Percentiles rank a stretch among this genome's conserved stretches.
Conservation (phyloP, 2,888 invertebrate genomes). For the Acanthopleura granulata region DNA sequence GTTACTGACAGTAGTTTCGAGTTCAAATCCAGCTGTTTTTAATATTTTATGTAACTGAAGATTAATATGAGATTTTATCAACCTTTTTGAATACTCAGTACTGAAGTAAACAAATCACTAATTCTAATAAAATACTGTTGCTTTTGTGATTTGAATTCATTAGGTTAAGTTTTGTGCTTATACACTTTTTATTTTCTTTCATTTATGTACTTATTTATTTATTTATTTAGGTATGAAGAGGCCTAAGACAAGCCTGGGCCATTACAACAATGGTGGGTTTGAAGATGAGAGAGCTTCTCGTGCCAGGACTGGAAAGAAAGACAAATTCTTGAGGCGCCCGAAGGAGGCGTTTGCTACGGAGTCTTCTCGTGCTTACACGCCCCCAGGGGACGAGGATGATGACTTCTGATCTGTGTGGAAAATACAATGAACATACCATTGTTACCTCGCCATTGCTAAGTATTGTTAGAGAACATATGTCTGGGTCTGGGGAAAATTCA, state of each 20-base stretch:
- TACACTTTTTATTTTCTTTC: background rate
- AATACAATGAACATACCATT: background rate
- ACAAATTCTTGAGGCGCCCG: background rate
- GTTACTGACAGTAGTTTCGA: no score
- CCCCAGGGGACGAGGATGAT: background rate
- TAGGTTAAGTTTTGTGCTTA: no score
- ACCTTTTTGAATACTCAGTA: background rate
- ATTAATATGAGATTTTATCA: background rate
- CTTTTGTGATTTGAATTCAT: no score
- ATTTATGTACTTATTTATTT: background rate
- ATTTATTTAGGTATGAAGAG: slow-evolving; percentile 15
- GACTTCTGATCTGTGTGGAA: background rate
- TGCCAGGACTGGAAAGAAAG: slow-evolving; percentile 2
- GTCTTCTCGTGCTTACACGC: background rate
- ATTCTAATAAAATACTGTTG: no score
- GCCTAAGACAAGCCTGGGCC: background rate
- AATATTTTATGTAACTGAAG: no score
- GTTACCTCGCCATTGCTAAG: no score
- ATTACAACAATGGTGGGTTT: slow-evolving; percentile 2
- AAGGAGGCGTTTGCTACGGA: background rate
- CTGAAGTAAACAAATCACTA: no score
- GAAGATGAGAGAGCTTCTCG: background rate
- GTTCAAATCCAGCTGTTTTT: no score
- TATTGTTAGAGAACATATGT: no score
- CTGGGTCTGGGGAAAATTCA: no score